These are phyloP conservation scores for Synanthedon vespiformis DNA, from an alignment of 2,888 invertebrate genomes.

Conservation along the genomic window DNA sequence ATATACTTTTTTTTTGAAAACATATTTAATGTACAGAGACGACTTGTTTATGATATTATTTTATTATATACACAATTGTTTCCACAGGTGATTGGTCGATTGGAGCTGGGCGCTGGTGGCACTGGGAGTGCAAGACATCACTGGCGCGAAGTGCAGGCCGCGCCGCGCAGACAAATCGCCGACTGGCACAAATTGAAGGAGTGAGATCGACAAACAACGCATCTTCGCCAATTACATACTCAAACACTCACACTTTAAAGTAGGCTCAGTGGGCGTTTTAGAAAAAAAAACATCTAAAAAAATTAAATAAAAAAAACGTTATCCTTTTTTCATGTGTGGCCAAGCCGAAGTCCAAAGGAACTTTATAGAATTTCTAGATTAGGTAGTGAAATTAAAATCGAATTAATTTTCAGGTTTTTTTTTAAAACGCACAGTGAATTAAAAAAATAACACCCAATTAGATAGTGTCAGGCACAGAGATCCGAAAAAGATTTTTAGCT, in stretches of 20 bases:
- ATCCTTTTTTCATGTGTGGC: constrained; percentile 15
- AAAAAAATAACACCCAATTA: too few species aligned
- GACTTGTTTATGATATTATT: too few species aligned
- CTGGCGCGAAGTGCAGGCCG: constrained; percentile 98
- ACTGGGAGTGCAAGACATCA: constrained; percentile 90
- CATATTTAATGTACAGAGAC: too few species aligned
- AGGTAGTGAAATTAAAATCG: not conserved
- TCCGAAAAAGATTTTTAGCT: too few species aligned
- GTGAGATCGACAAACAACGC: constrained; percentile 50
- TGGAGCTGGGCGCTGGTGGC: constrained; percentile 90
- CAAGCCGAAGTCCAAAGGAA: constrained; percentile 34
- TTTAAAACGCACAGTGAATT: not conserved
- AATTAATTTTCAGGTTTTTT: not conserved
- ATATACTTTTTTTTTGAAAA: too few species aligned
- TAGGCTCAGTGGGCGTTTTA: too few species aligned
- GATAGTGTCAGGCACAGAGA: too few species aligned
- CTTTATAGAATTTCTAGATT: constrained; percentile 7
- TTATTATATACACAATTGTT: not conserved
- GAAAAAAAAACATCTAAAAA: too few species aligned
- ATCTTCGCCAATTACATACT: too few species aligned
- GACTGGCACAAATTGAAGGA: constrained; percentile 99
- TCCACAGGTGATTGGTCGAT: constrained; percentile 89
- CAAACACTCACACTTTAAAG: too few species aligned
- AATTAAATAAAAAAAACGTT: not conserved
- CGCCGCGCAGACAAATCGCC: constrained; percentile 97